Evolutionary conservation across 1,140 invertebrate genomes (phyloP).

Genomic region (Procambarus virginalis): DNA sequence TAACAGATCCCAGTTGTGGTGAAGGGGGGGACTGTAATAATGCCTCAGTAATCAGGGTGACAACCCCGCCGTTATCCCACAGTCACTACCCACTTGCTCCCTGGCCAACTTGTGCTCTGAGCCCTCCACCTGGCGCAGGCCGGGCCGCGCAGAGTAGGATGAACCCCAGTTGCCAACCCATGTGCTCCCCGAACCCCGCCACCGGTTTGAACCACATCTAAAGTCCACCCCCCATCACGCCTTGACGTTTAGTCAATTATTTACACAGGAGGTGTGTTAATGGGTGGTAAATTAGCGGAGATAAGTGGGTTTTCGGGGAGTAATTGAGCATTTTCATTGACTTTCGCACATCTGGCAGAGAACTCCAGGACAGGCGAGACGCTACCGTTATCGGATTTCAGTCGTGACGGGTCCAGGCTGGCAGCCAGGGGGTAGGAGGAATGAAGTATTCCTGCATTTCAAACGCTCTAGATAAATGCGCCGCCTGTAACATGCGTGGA

Average conservation of each 20-base stretch:
- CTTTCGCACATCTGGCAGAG: constrained; percentile 40
- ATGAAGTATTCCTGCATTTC: constrained; percentile 47
- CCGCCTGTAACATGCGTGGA: not conserved
- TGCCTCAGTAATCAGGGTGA: constrained; percentile 48
- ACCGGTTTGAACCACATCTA: not conserved
- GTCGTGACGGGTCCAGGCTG: constrained; percentile 52
- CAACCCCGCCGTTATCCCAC: constrained; percentile 45
- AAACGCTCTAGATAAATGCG: constrained; percentile 28
- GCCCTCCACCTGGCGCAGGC: constrained; percentile 13
- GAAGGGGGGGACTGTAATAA: constrained; percentile 40
- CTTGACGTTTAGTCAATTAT: not conserved
- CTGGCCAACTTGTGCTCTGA: constrained; percentile 60
- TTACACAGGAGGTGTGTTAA: not conserved
- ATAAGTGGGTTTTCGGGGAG: not conserved
- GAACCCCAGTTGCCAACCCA: constrained; percentile 45
- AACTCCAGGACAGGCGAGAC: constrained; percentile 58
- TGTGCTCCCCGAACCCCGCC: constrained; percentile 18
- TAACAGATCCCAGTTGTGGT: constrained; percentile 24
- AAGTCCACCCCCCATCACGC: not conserved
- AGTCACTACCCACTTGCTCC: constrained; percentile 52
- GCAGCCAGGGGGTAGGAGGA: constrained; percentile 54
- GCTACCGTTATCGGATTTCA: constrained; percentile 68
- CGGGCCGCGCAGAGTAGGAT: constrained; percentile 61
- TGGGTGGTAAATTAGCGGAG: not conserved
- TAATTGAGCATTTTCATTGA: not conserved